phyloP scores from a whole-genome alignment of 1,140 invertebrate species.

The Danaus melanippus region DNA sequence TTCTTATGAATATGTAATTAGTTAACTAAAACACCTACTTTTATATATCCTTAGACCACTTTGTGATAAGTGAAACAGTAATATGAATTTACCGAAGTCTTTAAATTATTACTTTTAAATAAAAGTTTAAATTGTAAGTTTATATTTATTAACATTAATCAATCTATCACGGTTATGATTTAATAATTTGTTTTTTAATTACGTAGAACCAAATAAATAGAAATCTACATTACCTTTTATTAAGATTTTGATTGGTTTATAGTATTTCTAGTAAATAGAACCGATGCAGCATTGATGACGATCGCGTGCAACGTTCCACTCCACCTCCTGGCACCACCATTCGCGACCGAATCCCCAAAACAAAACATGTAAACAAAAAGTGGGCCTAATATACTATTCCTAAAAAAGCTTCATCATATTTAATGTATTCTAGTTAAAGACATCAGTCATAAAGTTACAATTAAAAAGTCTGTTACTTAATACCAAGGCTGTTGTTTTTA shows the following conservation, averaged over 20 bases:
- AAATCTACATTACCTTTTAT: constrained; percentile 28
- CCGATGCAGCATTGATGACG: constrained; percentile 44
- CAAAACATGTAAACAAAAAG: constrained; percentile 52
- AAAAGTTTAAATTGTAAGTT: no score
- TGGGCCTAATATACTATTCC: constrained; percentile 12
- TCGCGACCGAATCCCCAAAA: constrained; percentile 43
- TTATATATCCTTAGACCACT: no score
- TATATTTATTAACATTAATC: no score
- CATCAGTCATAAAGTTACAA: constrained; percentile 1
- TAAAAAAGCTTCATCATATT: constrained; percentile 25
- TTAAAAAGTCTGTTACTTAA: constrained; percentile 22
- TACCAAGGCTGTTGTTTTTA: constrained; percentile 44
- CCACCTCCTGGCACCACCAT: constrained; percentile 56
- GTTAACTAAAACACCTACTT: no score
- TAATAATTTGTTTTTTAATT: constrained; percentile 5
- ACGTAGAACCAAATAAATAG: constrained; percentile 25
- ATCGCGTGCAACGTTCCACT: constrained; percentile 46
- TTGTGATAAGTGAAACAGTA: no score
- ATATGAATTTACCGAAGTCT: no score
- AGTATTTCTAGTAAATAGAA: constrained; percentile 28
- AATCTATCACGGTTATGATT: no score
- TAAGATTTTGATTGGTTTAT: constrained; percentile 37
- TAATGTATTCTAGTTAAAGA: constrained; percentile 12
- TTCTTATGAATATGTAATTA: no score
- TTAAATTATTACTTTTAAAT: no score